These are phyloP conservation scores for Leptodirus hochenwartii DNA, from an alignment of 2,888 invertebrate genomes.

Conservation along the genomic window DNA sequence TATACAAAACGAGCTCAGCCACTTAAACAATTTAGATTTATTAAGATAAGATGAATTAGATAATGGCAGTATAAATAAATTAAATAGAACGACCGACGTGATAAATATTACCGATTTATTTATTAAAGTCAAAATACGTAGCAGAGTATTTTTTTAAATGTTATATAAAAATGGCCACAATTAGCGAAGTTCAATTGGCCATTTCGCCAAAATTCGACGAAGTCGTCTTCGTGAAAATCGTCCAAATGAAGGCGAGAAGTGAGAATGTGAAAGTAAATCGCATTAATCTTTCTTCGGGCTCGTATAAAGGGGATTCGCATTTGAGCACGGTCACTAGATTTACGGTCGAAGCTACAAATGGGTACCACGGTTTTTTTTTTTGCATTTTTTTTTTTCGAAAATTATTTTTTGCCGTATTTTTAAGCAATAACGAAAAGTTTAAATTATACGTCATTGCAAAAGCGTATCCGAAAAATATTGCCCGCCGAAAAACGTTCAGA, in stretches of 20 bases:
- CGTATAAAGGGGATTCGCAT: conserved; percentile 45
- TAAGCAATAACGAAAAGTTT: too few relatives aligned
- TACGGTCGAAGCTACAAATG: conserved; percentile 28
- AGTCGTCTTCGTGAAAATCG: conserved; percentile 10
- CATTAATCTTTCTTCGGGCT: conserved; percentile 26
- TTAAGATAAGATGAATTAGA: too few relatives aligned
- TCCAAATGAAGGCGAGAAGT: conserved; percentile 9
- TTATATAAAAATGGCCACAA: too few relatives aligned
- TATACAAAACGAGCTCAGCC: too few relatives aligned
- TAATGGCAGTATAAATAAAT: too few relatives aligned
- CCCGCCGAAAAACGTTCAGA: conserved; percentile 39
- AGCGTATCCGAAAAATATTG: conserved; percentile 39
- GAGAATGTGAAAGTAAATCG: conserved; percentile 19
- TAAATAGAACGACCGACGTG: too few relatives aligned
- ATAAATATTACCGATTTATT: too few relatives aligned
- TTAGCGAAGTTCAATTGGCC: conserved; percentile 9
- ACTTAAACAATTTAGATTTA: too few relatives aligned
- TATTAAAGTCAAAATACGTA: too few relatives aligned
- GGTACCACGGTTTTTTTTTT: conserved; percentile 12
- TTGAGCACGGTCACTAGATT: conserved; percentile 42
- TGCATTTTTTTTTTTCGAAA: conserved; percentile 2
- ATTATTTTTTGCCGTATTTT: too few relatives aligned
- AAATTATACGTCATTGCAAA: conserved; percentile 33
- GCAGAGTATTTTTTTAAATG: too few relatives aligned
- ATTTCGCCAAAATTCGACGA: conserved; percentile 11